phyloP scores from a whole-genome alignment of 2,113 vertebrate species.

The Lophura nycthemera region DNA sequence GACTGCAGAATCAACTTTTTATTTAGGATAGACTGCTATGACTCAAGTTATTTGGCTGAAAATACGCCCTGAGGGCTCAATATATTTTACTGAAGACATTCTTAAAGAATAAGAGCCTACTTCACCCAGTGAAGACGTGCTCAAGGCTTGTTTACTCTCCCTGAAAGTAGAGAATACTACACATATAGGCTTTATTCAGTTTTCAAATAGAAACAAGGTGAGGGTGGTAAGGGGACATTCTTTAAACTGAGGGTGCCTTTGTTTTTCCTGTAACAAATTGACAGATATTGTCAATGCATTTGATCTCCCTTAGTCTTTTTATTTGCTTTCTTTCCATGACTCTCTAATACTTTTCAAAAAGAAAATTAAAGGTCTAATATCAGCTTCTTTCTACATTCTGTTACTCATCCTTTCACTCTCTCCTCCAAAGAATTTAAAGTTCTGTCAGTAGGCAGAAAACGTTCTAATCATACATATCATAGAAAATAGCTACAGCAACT shows the following conservation, averaged over 20 bases:
- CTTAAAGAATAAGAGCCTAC: conserved; percentile 20
- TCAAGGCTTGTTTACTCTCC: conserved; percentile 11
- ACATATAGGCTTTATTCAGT: background rate
- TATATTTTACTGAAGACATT: conserved; percentile 4
- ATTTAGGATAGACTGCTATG: background rate
- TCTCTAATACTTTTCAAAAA: background rate
- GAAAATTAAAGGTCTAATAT: conserved; percentile 1
- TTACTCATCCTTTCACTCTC: conserved; percentile 25
- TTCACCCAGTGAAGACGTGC: background rate
- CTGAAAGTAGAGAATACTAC: background rate
- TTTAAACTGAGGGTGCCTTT: background rate
- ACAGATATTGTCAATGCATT: background rate
- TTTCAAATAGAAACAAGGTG: background rate
- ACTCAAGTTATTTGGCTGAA: background rate
- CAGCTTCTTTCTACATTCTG: background rate
- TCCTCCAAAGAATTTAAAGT: background rate
- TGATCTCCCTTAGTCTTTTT: background rate
- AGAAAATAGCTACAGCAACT: background rate
- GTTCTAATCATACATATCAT: background rate
- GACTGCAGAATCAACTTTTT: background rate
- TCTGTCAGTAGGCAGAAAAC: conserved; percentile 26
- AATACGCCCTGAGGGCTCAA: background rate
- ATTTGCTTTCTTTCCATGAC: background rate
- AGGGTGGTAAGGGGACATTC: background rate
- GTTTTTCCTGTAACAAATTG: background rate